A percentile compares a stretch with the other conserved stretches of the same genome.
Evolutionary conservation across 2,113 vertebrate genomes (phyloP).

Genomic region (Naja naja): DNA sequence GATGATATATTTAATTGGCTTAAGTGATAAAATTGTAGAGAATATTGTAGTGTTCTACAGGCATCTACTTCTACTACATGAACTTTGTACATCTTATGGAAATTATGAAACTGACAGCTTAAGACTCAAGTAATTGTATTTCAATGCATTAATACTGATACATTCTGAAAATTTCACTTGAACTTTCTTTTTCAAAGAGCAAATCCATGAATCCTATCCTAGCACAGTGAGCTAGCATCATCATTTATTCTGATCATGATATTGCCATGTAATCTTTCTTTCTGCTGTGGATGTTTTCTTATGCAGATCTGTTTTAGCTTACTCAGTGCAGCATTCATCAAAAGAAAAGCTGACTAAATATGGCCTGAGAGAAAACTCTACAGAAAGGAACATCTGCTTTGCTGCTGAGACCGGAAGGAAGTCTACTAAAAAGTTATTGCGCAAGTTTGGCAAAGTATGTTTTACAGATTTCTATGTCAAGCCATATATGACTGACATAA

Average conservation of each 20-base stretch:
- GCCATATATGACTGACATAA: neutral
- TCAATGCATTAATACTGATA: neutral
- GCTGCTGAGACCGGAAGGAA: neutral
- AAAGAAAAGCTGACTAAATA: slow-evolving; percentile 8
- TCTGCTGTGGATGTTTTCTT: neutral
- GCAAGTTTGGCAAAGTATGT: neutral
- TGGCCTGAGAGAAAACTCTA: neutral
- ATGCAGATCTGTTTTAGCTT: slow-evolving; percentile 18
- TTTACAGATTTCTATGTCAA: neutral
- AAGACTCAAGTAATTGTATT: neutral
- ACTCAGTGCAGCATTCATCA: neutral
- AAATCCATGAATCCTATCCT: neutral
- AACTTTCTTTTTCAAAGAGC: neutral
- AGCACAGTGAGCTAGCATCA: neutral
- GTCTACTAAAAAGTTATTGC: slow-evolving; percentile 20
- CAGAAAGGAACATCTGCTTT: neutral
- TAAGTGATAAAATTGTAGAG: neutral
- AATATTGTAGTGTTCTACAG: neutral
- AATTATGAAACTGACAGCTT: neutral
- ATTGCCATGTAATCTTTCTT: slow-evolving; percentile 22
- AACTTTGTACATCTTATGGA: neutral
- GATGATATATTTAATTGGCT: neutral
- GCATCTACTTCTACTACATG: neutral
- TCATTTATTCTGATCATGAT: neutral
- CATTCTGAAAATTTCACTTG: neutral